These are phyloP conservation scores for Chelon labrosus DNA, from an alignment of 2,797 vertebrate genomes.

Conservation along the genomic window DNA sequence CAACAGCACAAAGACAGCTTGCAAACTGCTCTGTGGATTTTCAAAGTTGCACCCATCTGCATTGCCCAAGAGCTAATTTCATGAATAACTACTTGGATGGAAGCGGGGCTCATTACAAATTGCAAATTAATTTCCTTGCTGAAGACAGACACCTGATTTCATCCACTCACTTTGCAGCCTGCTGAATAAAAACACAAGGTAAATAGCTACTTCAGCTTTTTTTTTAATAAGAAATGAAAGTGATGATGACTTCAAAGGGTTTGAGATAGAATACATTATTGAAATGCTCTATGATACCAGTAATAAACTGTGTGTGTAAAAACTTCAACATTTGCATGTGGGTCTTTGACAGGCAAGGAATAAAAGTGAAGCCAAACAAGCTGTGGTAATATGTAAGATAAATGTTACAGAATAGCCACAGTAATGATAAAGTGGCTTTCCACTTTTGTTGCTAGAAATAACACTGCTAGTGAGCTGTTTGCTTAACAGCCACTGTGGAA, in stretches of 20 bases:
- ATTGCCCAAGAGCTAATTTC: conserved; percentile 52
- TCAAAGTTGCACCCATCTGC: background rate
- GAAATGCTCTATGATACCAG: conserved; percentile 32
- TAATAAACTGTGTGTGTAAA: background rate
- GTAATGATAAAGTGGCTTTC: conserved; percentile 41
- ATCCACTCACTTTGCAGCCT: conserved; percentile 55
- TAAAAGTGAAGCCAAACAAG: conserved; percentile 11
- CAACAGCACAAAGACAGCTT: conserved; percentile 25
- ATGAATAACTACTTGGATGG: conserved; percentile 55
- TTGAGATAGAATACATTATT: conserved; percentile 48
- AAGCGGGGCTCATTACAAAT: conserved; percentile 68
- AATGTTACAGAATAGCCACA: conserved; percentile 21
- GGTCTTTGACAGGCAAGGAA: conserved; percentile 8
- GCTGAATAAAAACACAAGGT: conserved; percentile 70
- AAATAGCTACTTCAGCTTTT: conserved; percentile 66
- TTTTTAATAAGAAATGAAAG: conserved; percentile 60
- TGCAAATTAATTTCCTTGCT: conserved; percentile 67
- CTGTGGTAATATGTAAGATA: background rate
- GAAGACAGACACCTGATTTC: conserved; percentile 52
- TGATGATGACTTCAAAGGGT: conserved; percentile 66
- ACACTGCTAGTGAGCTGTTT: conserved; percentile 63
- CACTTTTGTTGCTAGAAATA: conserved; percentile 46
- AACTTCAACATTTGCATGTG: conserved; percentile 3
- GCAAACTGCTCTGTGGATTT: conserved; percentile 33
- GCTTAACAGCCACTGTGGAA: conserved; percentile 60